phyloP scores from a whole-genome alignment of 2,888 invertebrate species.

The Ormyrus rosae region DNA sequence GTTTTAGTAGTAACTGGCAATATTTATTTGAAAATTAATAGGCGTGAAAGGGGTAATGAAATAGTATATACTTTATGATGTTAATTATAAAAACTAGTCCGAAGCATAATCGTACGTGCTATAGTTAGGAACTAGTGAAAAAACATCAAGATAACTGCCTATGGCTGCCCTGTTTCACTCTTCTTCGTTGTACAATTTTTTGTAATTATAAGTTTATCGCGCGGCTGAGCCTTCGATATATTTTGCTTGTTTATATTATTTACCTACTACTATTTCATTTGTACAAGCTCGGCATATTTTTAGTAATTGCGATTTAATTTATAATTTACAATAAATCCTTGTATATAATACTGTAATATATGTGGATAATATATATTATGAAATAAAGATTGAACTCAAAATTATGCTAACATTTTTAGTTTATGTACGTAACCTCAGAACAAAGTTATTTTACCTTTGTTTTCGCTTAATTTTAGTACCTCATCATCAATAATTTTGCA shows the following conservation, averaged over 20 bases:
- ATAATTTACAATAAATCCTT: conserved; percentile 71
- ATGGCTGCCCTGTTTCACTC: conserved; percentile 52
- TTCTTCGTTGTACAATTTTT: conserved; percentile 52
- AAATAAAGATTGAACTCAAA: conserved; percentile 73
- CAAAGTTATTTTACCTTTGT: conserved; percentile 27
- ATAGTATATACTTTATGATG: conserved; percentile 28
- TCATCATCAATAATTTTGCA: conserved; percentile 8
- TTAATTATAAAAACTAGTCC: conserved; percentile 51
- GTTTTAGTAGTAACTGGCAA: conserved; percentile 1
- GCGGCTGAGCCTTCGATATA: conserved; percentile 42
- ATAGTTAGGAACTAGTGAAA: conserved; percentile 37
- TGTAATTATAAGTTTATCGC: conserved; percentile 48
- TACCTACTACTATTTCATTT: conserved; percentile 57
- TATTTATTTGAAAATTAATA: conserved; percentile 3
- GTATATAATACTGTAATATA: conserved; percentile 75
- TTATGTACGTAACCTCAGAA: conserved; percentile 51
- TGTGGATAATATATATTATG: conserved; percentile 72
- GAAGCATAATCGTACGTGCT: conserved; percentile 40
- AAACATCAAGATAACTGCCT: conserved; percentile 39
- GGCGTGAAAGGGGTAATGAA: conserved; percentile 26
- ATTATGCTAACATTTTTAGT: conserved; percentile 61
- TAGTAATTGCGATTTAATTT: conserved; percentile 64
- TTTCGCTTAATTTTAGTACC: conserved; percentile 16
- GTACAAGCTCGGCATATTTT: conserved; percentile 63
- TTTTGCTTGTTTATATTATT: conserved; percentile 50